Conservation (phyloP, 2,888 invertebrate species). For the Psococerastis gibbosa region DNA sequence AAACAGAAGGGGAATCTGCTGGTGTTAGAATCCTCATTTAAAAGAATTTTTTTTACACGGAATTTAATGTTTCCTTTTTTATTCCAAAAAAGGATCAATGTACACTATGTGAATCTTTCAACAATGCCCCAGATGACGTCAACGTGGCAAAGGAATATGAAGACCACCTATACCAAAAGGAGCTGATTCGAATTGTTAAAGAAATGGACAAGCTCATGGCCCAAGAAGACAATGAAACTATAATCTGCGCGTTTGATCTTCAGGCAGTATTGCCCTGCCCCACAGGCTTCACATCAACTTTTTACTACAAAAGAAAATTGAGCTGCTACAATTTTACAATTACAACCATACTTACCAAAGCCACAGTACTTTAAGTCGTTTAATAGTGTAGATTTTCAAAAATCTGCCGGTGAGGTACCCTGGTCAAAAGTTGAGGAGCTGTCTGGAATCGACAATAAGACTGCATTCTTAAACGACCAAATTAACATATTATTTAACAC, state of each 20-base stretch:
- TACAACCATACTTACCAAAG: too few relatives aligned
- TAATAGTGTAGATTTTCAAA: too few relatives aligned
- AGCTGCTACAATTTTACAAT: not conserved
- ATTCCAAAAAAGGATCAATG: conserved; percentile 13
- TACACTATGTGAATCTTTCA: conserved; percentile 7
- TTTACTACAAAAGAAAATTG: conserved; percentile 10
- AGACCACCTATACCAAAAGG: conserved; percentile 7
- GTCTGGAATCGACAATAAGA: too few relatives aligned
- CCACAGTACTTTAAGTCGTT: too few relatives aligned
- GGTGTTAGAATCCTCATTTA: conserved; percentile 1
- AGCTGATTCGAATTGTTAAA: not conserved
- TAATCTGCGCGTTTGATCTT: conserved; percentile 8
- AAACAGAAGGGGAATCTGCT: conserved; percentile 10
- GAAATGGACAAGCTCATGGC: conserved; percentile 10
- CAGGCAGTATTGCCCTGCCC: conserved; percentile 11
- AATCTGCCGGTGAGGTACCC: too few relatives aligned
- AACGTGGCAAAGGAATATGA: not conserved
- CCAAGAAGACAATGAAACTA: not conserved
- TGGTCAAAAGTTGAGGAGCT: too few relatives aligned
- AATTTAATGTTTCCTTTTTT: conserved; percentile 12
- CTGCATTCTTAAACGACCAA: too few relatives aligned
- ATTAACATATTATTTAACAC: too few relatives aligned
- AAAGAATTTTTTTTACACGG: conserved; percentile 9
- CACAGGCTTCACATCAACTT: conserved; percentile 8
- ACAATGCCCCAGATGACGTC: conserved; percentile 6